Percentiles rank a stretch among this genome's conserved stretches.
Evolutionary conservation across 2,113 vertebrate genomes (phyloP).

Genomic region (Pseudopodoces humilis): DNA sequence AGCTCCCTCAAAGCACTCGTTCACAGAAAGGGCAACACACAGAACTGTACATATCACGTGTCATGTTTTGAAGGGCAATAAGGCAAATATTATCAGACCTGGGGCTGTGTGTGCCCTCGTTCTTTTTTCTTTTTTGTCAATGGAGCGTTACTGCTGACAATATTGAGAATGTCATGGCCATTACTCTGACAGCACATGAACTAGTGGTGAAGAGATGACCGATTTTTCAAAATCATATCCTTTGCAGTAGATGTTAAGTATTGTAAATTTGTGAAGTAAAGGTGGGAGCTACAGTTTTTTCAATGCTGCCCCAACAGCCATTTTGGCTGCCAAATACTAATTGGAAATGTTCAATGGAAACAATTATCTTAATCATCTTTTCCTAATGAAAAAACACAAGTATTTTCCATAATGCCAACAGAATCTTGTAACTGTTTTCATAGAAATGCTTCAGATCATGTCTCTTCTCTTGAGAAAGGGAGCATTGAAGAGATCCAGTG

Average conservation of each 20-base stretch:
- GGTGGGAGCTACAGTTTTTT: neutral
- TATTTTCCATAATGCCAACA: neutral
- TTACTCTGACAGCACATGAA: slow-evolving; percentile 68
- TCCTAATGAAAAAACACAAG: neutral
- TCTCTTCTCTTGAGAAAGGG: neutral
- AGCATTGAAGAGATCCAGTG: neutral
- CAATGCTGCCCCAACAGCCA: neutral
- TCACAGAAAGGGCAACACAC: slow-evolving; percentile 70
- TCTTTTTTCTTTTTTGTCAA: slow-evolving; percentile 57
- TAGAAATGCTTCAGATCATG: neutral
- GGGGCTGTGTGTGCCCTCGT: slow-evolving; percentile 58
- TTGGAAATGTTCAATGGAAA: neutral
- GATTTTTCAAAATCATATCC: too few relatives aligned
- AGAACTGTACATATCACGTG: slow-evolving; percentile 66
- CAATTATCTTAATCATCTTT: neutral
- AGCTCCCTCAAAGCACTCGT: slow-evolving; percentile 70
- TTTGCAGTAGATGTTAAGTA: neutral
- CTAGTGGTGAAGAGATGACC: neutral
- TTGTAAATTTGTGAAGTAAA: neutral
- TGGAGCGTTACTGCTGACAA: slow-evolving; percentile 54
- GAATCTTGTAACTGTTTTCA: neutral
- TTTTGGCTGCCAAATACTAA: neutral
- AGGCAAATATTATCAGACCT: slow-evolving; percentile 66
- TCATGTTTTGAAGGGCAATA: slow-evolving; percentile 64
- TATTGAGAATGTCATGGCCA: slow-evolving; percentile 72